Evolutionary conservation across 2,888 invertebrate species (phyloP).

Genomic region (Pherbina coryleti): DNA sequence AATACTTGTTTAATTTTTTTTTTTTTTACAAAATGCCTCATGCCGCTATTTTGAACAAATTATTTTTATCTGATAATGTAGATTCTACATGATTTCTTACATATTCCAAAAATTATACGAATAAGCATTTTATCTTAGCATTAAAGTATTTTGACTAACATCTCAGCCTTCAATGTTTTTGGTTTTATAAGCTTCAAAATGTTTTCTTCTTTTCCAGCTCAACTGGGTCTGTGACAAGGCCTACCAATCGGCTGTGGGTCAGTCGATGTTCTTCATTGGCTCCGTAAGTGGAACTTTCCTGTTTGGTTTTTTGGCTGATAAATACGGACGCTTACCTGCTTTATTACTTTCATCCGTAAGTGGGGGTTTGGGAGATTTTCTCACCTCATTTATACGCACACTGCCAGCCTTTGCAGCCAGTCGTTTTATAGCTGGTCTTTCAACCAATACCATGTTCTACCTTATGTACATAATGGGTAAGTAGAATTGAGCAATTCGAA

Average conservation of each 20-base stretch:
- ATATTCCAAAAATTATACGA: too few species aligned
- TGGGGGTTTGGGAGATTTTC: slow-evolving; percentile 71
- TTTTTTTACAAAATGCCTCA: too few species aligned
- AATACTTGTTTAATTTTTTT: too few species aligned
- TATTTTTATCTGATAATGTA: too few species aligned
- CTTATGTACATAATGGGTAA: slow-evolving; percentile 75
- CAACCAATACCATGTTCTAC: slow-evolving; percentile 73
- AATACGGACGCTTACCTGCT: slow-evolving; percentile 72
- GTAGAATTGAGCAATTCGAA: slow-evolving; percentile 17
- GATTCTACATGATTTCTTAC: too few species aligned
- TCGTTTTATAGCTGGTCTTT: slow-evolving; percentile 73
- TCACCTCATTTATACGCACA: slow-evolving; percentile 70
- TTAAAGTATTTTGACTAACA: too few species aligned
- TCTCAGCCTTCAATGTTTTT: too few species aligned
- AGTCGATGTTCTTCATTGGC: slow-evolving; percentile 74
- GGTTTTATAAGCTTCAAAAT: neutral
- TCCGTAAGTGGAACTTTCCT: slow-evolving; percentile 73
- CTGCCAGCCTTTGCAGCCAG: slow-evolving; percentile 70
- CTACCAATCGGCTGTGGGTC: slow-evolving; percentile 73
- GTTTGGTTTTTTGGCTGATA: slow-evolving; percentile 73
- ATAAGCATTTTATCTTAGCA: too few species aligned
- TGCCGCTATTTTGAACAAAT: too few species aligned
- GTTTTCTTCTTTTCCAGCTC: slow-evolving; percentile 55
- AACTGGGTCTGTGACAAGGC: slow-evolving; percentile 74
- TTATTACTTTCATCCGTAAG: slow-evolving; percentile 72